Percentiles rank a stretch among this genome's conserved stretches.
These are phyloP conservation scores for Sylvilagus floridanus DNA, from an alignment of 2,797 vertebrate genomes.

Conservation along the genomic window DNA sequence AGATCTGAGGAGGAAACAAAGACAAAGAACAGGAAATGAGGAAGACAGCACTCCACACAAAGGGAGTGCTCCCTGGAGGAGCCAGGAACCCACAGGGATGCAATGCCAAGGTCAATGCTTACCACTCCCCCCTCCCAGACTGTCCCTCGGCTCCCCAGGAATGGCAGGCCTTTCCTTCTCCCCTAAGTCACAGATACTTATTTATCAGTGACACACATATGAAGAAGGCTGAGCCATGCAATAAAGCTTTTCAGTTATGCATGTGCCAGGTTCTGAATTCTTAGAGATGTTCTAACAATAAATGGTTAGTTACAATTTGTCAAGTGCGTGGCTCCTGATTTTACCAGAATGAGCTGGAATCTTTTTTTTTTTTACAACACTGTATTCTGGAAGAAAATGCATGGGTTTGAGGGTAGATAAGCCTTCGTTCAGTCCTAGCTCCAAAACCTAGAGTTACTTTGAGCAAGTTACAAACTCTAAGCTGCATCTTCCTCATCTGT, in stretches of 20 bases:
- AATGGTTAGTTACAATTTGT: background rate
- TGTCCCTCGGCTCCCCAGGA: background rate
- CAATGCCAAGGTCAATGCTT: background rate
- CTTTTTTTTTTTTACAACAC: background rate
- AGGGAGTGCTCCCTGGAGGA: background rate
- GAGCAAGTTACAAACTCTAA: slow-evolving; percentile 31
- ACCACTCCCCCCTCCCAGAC: background rate
- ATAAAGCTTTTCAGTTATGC: background rate
- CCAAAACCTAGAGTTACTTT: slow-evolving; percentile 12
- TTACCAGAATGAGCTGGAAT: background rate
- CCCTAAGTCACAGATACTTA: background rate
- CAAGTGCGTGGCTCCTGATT: background rate
- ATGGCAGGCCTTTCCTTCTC: background rate
- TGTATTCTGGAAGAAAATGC: background rate
- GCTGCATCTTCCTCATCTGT: background rate
- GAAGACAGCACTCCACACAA: background rate
- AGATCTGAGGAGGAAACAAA: slow-evolving; percentile 93
- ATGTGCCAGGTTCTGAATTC: background rate
- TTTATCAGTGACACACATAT: background rate
- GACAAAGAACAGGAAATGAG: slow-evolving; percentile 80
- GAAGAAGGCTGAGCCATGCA: background rate
- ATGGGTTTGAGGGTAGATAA: background rate
- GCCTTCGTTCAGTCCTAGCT: background rate
- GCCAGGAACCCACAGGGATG: background rate
- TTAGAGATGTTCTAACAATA: background rate